These are phyloP conservation scores for Aurelia aurita complex sp. Pacific DNA, from an alignment of 30 jellyfish, hydroid and myxozoan genomes.

Conservation along the genomic window DNA sequence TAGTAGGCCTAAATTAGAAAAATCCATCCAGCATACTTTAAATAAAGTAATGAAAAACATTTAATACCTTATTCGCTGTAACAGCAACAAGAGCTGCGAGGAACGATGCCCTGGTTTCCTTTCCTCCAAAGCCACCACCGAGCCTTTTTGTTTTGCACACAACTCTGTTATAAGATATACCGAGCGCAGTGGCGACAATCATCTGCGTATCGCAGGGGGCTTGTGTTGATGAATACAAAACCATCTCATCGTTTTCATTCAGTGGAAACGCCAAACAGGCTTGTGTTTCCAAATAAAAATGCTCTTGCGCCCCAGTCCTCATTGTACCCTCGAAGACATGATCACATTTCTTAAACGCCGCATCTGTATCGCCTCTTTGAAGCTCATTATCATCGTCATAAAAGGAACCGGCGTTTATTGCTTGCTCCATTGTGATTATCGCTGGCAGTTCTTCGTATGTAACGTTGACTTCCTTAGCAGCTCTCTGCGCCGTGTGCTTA, in stretches of 20 bases:
- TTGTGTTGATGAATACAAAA: slow-evolving; percentile 30
- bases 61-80: slow-evolving; percentile 27
- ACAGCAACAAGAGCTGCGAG: slow-evolving; percentile 43
- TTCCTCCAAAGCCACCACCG: slow-evolving; percentile 55
- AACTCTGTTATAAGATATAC: slow-evolving; percentile 8
- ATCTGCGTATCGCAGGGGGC: slow-evolving; percentile 7
- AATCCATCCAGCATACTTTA: too few relatives aligned
- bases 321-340: slow-evolving; percentile 20
- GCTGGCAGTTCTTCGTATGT: slow-evolving; percentile 45
- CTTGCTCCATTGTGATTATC: slow-evolving; percentile 31
- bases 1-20: too few relatives aligned
- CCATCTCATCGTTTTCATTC: slow-evolving; percentile 32
- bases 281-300: slow-evolving; percentile 34
- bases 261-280: slow-evolving; percentile 24
- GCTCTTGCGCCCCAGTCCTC: slow-evolving; percentile 55
- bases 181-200: slow-evolving; percentile 29
- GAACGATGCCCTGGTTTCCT: slow-evolving; percentile 19
- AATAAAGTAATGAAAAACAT: too few relatives aligned
- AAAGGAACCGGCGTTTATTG: slow-evolving; percentile 17
- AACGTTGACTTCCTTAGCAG: slow-evolving; percentile 35
- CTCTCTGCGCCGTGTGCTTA: slow-evolving; percentile 16
- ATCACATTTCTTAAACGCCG: slow-evolving; percentile 30
- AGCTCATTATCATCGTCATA: background rate
- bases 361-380: slow-evolving; percentile 5
- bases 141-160: slow-evolving; percentile 14